Base-by-base conservation (phyloP, 1,140 invertebrate genomes). In the Lutraria rhynchaena region DNA sequence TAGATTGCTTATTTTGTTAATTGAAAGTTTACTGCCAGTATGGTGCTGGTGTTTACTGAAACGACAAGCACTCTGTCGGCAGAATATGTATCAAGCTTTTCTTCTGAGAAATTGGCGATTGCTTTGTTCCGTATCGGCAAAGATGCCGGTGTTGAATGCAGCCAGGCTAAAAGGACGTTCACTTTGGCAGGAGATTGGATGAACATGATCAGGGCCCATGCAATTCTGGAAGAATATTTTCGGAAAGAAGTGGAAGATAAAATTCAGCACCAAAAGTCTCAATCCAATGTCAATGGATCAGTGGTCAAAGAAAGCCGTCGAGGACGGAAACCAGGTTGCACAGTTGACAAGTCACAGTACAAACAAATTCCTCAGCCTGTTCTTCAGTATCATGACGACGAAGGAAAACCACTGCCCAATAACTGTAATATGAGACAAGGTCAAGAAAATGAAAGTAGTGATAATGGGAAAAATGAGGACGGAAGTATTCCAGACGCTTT, bases 31-130 rank as follows among this genome's bases (percentile, higher is more conserved):
- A 33, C 19, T 3, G 27, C 22, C 35, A 57, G 9, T 22, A 80
- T 80, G 76, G 76, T 80, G 5, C 17, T 41, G 0, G 67, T 80
- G 67, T 80, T 80, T 27, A 80, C 76, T 7, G 60, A 65, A 19
- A 81, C 78, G 15, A 71, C 78, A 7, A 73, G 57, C 31, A 0
- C 55, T 7, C 44, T 81, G 35, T 49, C 78, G 7, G 7, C 53
- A 0, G 78, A 81, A 44, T 81, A 61, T 63, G 58, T 81, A 5
- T 51, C 55, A n/a, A 61, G 15, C 24, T 73, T 81, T 35, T 37
- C 78, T 1, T 27, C 41, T 27, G 78, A 81, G 22, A 73, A 74
- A n/a, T 46, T 81, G 27, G 69, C 69, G 5, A 9, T 73, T 22
- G 22, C 41, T 22, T 37, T 81, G 19, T 35, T 81, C 55, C 61